Evolutionary conservation across 2,797 vertebrate species (phyloP).

Genomic region (Microctenopoma stevenorrisi): DNA sequence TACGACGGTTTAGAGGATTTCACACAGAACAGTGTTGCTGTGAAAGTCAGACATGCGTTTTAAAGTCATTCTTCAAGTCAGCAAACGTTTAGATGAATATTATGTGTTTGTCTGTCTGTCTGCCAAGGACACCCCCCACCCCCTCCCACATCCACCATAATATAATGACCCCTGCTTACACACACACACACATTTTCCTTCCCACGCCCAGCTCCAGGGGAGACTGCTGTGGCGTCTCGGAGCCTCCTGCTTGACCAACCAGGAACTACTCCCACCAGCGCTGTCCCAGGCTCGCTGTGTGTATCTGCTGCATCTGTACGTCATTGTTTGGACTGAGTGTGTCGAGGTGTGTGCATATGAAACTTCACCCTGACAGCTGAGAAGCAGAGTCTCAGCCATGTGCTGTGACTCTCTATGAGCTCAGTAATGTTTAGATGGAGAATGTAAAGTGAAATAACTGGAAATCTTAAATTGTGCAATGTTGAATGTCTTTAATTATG

Average conservation of each 20-base stretch:
- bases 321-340: background rate
- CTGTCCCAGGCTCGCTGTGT: constrained; percentile 35
- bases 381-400: background rate
- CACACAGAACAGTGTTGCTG: background rate
- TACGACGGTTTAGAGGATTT: too few species aligned
- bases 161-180: constrained; percentile 42
- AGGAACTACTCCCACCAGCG: constrained; percentile 65
- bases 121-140: constrained; percentile 52
- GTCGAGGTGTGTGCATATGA: background rate
- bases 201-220: constrained; percentile 71
- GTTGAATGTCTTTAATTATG: too few species aligned
- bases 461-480: too few species aligned
- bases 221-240: constrained; percentile 69
- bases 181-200: constrained; percentile 50
- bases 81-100: constrained; percentile 27
- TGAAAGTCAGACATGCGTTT: constrained; percentile 11
- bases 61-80: constrained; percentile 16
- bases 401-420: too few species aligned
- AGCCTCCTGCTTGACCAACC: constrained; percentile 67
- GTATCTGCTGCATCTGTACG: constrained; percentile 11
- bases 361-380: background rate
- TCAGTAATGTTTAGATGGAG: too few species aligned
- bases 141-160: constrained; percentile 13
- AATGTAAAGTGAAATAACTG: too few species aligned
- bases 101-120: constrained; percentile 41